Base-by-base conservation (phyloP, 1,140 invertebrate genomes). In the Ylistrum balloti region DNA sequence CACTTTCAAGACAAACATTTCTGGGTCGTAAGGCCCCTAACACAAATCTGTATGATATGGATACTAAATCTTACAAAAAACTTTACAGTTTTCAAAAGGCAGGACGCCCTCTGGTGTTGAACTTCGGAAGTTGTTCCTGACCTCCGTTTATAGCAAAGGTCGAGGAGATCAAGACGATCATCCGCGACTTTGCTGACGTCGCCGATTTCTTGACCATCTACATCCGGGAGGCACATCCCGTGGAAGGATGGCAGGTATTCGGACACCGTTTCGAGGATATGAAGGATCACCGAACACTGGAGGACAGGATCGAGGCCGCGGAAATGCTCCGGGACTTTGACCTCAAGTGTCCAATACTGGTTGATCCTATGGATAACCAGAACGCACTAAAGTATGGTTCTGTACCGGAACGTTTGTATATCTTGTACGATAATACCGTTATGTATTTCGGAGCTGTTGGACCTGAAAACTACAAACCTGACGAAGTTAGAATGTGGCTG, bases 51-150 rank as follows among this genome's bases (percentile, higher is more conserved):
- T 85, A 91, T 48, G 34, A 92, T 10, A 32, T 93, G 32, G 86
- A 91, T 3, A 90, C 91, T 11, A 91, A 90, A 17, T 0, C 48
- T 13, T 45, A 48, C 28, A 35, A 22, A 5, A 92, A 89, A 33
- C 41, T 95, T 33, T 88, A 93, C 45, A 92, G 94, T 88, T 93
- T 91, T 90, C 32, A 85, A 86, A 92, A 91, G 56, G 85, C 85
- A 1, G 92, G 90, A 15, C 91, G 94, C 22, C 92, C 94, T 1
- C 91, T 95, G 88, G 92, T 95, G 33, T 89, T 95, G 10, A 93
- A 93, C 92, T 95, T 95, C 74, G 94, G 94, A 3, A 95, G 94
- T 89, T 95, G 94, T 90, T 94, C 92, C 93, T 95, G 94, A 95
- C 93, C 93, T 5, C 92, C 93, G 86, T 94, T 94, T 85, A 93